Conservation (phyloP, 2,113 vertebrate species). For the Ranitomeya imitator region DNA sequence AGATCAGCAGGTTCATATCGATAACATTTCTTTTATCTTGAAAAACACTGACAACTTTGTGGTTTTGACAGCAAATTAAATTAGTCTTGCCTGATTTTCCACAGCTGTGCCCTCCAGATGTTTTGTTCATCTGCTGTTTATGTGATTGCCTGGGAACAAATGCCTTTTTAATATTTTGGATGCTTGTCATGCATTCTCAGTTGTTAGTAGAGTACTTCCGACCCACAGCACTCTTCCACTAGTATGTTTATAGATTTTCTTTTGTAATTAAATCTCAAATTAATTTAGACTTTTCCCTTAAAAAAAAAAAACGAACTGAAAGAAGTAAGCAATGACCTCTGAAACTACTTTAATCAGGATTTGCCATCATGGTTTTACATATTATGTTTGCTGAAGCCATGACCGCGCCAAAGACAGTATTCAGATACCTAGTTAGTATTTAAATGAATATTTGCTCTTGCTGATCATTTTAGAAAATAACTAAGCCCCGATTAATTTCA, state of each 20-base stretch:
- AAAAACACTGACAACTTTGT: slow-evolving; percentile 63
- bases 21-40: slow-evolving; percentile 71
- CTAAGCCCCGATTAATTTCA: too few species aligned
- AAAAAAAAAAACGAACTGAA: neutral
- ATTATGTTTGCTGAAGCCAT: neutral
- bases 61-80: slow-evolving; percentile 68
- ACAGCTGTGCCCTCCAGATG: slow-evolving; percentile 69
- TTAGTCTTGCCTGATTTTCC: slow-evolving; percentile 65
- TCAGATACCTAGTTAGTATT: neutral
- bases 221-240: slow-evolving; percentile 30
- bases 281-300: slow-evolving; percentile 8
- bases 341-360: neutral
- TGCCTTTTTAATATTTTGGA: slow-evolving; percentile 63
- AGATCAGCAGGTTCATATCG: slow-evolving; percentile 91
- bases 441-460: neutral
- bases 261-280: slow-evolving; percentile 27
- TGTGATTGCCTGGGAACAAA: slow-evolving; percentile 59
- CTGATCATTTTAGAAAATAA: neutral
- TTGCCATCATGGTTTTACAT: neutral
- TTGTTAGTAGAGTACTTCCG: slow-evolving; percentile 60
- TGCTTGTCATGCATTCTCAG: slow-evolving; percentile 60
- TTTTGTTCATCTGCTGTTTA: slow-evolving; percentile 64
- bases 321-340: neutral
- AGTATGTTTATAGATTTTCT: slow-evolving; percentile 40
- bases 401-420: neutral